Evolutionary conservation across 2,888 invertebrate species (phyloP), one percentile per base, ranked within the genome.

Genomic region (Netelia inedita): DNA sequence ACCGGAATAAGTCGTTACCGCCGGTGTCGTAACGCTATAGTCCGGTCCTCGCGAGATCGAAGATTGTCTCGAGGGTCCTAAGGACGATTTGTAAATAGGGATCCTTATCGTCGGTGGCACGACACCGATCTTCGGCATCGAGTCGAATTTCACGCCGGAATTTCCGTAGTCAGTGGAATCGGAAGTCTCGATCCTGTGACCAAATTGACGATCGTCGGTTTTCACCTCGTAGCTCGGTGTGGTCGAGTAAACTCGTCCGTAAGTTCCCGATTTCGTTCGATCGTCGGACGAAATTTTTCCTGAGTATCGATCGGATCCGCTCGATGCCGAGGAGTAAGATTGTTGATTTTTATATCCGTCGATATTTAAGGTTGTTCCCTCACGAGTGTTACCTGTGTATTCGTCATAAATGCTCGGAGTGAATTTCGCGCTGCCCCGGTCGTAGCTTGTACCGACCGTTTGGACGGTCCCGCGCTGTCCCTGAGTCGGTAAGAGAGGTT

Each of bases 341-440:
- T 85, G 82, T 14, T 83, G 85, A 14, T 55, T 76, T 6, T 87
- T 69, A 28, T 65, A 73, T 16, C 79, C 79, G 1, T 14, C 74
- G 11, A 61, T 73, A 50, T 69, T 53, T 1, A 72, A 57, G 1
- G 85, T 78, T 1, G 86, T 80, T 57, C 57, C 83, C 1, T 74
- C 78, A 14, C 63, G 69, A 50, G 81, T 82, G 53, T 81, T 61
- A 28, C 63, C 84, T 16, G 61, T 53, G 23, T 87, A 88, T 9
- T 80, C 74, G 16, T 90, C 90, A 69, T 89, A 90, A 1, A 50
- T 19, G 11, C 57, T 88, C n/a, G 92, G 88, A 16, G 88, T 89
- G 28, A 90, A 92, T 78, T 88, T 92, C 0, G 88, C 86, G 3
- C 82, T 87, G 46, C 93, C 93, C 78, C 92, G 87, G 61, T 90